phyloP scores from a whole-genome alignment of 2,797 vertebrate genomes.

The Myotis pilosus region DNA sequence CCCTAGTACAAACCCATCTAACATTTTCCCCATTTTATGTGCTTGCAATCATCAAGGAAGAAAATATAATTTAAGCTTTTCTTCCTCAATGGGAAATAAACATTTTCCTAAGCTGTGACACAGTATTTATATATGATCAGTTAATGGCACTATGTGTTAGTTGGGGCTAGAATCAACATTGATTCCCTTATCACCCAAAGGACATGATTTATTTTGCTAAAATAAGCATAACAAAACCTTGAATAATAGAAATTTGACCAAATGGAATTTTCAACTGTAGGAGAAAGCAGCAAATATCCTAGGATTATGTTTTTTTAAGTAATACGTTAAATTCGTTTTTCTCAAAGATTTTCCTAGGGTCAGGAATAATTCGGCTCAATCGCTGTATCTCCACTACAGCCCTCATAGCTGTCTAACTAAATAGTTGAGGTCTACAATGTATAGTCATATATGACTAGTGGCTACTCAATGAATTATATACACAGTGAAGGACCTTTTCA shows the following conservation, averaged over 20 bases:
- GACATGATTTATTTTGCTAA: not conserved
- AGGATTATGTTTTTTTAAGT: not conserved
- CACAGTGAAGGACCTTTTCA: not conserved
- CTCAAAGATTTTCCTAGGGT: constrained; percentile 6
- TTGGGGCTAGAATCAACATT: not conserved
- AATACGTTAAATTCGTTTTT: not conserved
- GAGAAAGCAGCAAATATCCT: constrained; percentile 1
- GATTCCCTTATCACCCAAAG: not conserved
- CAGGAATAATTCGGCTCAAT: not conserved
- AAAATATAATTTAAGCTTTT: not conserved
- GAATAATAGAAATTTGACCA: not conserved
- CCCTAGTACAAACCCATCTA: not conserved
- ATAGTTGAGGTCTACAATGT: not conserved
- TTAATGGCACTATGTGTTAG: not conserved
- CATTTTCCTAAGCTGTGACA: not conserved
- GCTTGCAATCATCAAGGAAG: not conserved
- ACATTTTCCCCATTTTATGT: not conserved
- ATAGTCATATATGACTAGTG: not conserved
- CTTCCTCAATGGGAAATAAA: not conserved
- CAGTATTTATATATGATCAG: not conserved
- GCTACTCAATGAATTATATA: not conserved
- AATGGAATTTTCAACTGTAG: not conserved
- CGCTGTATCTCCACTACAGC: not conserved
- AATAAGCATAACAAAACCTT: not conserved
- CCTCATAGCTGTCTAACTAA: not conserved